Evolutionary conservation across 2,113 vertebrate species (phyloP).

Genomic region (Apistogramma diplotaenia): DNA sequence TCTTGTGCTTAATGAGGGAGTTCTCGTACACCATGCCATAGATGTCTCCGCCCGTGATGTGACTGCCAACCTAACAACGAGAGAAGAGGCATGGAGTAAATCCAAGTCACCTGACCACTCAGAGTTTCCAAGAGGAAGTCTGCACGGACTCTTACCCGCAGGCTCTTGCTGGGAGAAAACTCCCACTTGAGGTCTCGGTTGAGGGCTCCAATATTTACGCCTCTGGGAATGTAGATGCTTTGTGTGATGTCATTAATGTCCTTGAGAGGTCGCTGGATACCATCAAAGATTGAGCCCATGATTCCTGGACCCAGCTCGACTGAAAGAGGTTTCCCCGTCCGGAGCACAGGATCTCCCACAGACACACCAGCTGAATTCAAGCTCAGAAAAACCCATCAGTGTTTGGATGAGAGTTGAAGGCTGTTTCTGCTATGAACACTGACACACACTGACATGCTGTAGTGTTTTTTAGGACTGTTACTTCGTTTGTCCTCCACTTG

Average conservation of each 20-base stretch:
- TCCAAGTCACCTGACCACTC: neutral
- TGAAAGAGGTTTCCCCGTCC: conserved; percentile 95
- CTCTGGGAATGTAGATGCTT: conserved; percentile 97
- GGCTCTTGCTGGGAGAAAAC: conserved; percentile 86
- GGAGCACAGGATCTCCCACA: conserved; percentile 95
- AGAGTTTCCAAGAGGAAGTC: neutral
- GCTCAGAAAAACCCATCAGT: conserved; percentile 80
- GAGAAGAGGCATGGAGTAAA: neutral
- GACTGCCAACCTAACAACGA: conserved; percentile 86
- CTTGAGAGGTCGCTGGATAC: conserved; percentile 93
- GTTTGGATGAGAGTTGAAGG: neutral
- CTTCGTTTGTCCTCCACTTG: neutral
- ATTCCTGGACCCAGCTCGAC: conserved; percentile 96
- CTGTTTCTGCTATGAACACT: neutral
- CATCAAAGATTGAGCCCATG: conserved; percentile 99
- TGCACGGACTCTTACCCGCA: conserved; percentile 80
- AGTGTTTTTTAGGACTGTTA: neutral
- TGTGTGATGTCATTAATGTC: conserved; percentile 92
- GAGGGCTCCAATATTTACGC: conserved; percentile 93
- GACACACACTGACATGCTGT: too few species aligned
- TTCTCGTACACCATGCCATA: conserved; percentile 91
- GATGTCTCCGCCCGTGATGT: conserved; percentile 97
- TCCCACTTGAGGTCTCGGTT: conserved; percentile 95
- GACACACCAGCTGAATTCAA: conserved; percentile 86
- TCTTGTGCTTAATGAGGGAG: conserved; percentile 95